A percentile compares a stretch with the other conserved stretches of the same genome.
These are phyloP conservation scores for Xestia xanthographa DNA, from an alignment of 2,888 invertebrate species.

Conservation along the genomic window DNA sequence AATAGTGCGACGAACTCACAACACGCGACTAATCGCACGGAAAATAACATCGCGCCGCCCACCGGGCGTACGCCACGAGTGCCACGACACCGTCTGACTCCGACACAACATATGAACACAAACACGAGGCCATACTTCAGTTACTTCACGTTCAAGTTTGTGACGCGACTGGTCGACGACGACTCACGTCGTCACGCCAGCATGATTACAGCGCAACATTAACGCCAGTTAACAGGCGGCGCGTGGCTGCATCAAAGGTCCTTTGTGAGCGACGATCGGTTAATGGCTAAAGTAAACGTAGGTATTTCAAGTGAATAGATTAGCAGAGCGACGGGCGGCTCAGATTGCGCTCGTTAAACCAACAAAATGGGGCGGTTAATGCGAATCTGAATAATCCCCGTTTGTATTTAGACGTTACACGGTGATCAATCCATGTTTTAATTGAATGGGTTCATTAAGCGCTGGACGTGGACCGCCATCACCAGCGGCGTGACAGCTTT, in stretches of 20 bases:
- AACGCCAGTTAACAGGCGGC: conserved; percentile 32
- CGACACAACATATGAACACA: background rate
- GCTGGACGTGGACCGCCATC: background rate
- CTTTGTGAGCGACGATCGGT: conserved; percentile 55
- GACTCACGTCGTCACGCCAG: background rate
- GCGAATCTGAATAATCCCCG: conserved; percentile 60
- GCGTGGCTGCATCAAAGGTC: conserved; percentile 58
- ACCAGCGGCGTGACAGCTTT: background rate
- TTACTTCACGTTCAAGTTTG: background rate
- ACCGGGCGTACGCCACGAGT: background rate
- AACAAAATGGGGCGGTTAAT: conserved; percentile 63
- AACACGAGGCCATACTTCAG: background rate
- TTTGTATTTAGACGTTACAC: conserved; percentile 55
- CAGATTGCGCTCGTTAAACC: conserved; percentile 65
- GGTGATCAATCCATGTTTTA: conserved; percentile 61
- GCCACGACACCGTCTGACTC: background rate
- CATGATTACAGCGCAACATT: conserved; percentile 20
- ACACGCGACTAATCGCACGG: conserved; percentile 21
- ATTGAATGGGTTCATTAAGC: conserved; percentile 52
- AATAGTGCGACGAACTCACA: background rate
- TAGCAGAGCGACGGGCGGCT: conserved; percentile 49
- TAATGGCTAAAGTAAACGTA: conserved; percentile 61
- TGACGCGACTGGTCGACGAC: background rate
- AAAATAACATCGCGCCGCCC: conserved; percentile 15
- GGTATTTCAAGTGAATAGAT: conserved; percentile 64